Evolutionary conservation across 2,797 vertebrate species (phyloP), one percentile per base, ranked within the genome.

Genomic region (Myotis planiceps): DNA sequence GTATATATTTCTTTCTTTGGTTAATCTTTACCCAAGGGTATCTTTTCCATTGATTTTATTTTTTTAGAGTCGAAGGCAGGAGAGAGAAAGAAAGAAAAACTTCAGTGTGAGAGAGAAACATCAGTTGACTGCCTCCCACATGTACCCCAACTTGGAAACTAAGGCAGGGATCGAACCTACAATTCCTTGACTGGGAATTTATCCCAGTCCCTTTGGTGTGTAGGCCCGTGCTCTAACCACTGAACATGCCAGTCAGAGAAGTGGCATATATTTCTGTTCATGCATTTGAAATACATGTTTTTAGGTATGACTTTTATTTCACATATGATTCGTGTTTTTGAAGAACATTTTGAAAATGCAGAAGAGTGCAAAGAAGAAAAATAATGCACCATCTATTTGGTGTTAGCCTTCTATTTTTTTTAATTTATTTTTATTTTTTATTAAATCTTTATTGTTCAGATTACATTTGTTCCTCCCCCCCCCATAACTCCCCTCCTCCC

Each of bases 301-400:
- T 87, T 92, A 92, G 29, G 12, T n/a, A 18, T 89, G 37, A 7
- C 23, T 72, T 91, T 32, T 29, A 72, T 83, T 95, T 95, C 58
- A 92, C 65, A 87, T 65, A 15, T 42, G 65, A 60, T 81, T 76
- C 0, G 13, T 76, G 75, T 84, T 81, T 76, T 92, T 95, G 23
- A 94, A 68, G 3, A 95, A 32, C 79, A 71, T 85, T 92, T 92
- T 87, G 45, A 89, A 97, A 92, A 63, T 92, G 16, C 14, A 82
- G 29, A 89, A 81, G 72, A 49, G 21, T 23, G 21, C 9, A 69
- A 82, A 82, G 12, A 65, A 84, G 71, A 72, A 92, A 58, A 88
- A 21, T 21, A 79, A 16, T 94, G 9, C 19, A 18, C n/a, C 65
- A n/a, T 82, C 32, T 12, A 85, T 92, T 82, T 72, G 39, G 37